Conservation (phyloP, 23 tunicate genomes). For the Trididemnum clinides region DNA sequence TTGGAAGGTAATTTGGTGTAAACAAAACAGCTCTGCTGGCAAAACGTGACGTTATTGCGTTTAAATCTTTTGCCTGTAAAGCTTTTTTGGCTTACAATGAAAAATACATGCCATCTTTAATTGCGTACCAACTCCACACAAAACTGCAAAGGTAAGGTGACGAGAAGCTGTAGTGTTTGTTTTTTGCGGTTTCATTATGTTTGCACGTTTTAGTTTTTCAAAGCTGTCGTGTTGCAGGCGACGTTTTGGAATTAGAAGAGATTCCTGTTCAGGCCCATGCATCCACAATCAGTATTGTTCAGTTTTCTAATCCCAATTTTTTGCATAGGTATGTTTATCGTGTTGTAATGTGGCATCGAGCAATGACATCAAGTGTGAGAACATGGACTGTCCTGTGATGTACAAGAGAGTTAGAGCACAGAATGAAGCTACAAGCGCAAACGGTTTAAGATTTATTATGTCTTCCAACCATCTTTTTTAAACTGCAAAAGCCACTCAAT, state of each 20-base stretch:
- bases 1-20: no score
- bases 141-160: no score
- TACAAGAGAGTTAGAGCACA: conserved; percentile 54
- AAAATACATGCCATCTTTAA: no score
- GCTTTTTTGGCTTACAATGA: no score
- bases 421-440: conserved; percentile 21
- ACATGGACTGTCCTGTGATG: conserved; percentile 64
- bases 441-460: conserved; percentile 22
- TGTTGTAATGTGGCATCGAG: conserved; percentile 41
- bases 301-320: background rate
- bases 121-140: no score
- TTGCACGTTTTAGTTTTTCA: background rate
- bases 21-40: no score
- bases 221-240: background rate
- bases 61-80: no score
- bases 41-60: no score
- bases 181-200: background rate
- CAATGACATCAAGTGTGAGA: conserved; percentile 53
- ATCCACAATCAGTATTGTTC: no score
- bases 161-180: no score
- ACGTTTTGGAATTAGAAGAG: background rate
- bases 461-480: background rate
- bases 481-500: no score
- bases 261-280: no score
- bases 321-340: conserved; percentile 55